These are phyloP conservation scores for Pampusana beccarii DNA, from an alignment of 2,113 vertebrate genomes.

Conservation along the genomic window DNA sequence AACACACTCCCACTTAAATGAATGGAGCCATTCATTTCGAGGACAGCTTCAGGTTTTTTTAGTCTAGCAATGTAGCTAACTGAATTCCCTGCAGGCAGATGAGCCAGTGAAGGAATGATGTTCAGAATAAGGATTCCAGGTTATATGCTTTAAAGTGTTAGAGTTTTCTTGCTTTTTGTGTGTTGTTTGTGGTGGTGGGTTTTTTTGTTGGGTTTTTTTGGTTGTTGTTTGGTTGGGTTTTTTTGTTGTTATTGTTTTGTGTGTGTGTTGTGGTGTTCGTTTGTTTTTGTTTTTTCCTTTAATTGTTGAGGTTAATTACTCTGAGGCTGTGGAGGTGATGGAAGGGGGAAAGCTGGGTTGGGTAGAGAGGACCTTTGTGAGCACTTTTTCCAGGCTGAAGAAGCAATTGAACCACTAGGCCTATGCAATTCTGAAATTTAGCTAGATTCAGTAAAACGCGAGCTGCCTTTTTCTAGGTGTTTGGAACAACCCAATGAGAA, in stretches of 20 bases:
- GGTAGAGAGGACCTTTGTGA: background rate
- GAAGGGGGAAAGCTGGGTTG: background rate
- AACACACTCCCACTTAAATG: slow-evolving; percentile 55
- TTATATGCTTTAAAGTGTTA: background rate
- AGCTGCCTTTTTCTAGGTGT: background rate
- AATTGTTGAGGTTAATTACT: background rate
- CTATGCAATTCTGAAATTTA: background rate
- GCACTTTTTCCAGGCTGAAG: background rate
- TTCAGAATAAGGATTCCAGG: slow-evolving; percentile 26
- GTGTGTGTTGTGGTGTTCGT: too few relatives aligned
- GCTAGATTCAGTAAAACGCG: fast-evolving
- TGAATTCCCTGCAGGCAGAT: slow-evolving; percentile 57
- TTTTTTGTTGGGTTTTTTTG: too few relatives aligned
- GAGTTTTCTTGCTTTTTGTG: too few relatives aligned
- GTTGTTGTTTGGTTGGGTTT: too few relatives aligned
- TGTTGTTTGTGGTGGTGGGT: too few relatives aligned
- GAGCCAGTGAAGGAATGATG: slow-evolving; percentile 17
- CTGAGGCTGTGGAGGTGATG: background rate
- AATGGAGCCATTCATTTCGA: slow-evolving; percentile 64
- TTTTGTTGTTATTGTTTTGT: too few relatives aligned
- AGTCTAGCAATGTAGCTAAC: slow-evolving; percentile 18
- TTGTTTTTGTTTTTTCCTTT: background rate
- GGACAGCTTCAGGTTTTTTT: slow-evolving; percentile 41
- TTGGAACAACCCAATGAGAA: background rate
- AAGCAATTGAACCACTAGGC: background rate